Percentiles rank a stretch among this genome's conserved stretches.
Conservation (phyloP, 2,888 invertebrate species). For the Alsophila aescularia region DNA sequence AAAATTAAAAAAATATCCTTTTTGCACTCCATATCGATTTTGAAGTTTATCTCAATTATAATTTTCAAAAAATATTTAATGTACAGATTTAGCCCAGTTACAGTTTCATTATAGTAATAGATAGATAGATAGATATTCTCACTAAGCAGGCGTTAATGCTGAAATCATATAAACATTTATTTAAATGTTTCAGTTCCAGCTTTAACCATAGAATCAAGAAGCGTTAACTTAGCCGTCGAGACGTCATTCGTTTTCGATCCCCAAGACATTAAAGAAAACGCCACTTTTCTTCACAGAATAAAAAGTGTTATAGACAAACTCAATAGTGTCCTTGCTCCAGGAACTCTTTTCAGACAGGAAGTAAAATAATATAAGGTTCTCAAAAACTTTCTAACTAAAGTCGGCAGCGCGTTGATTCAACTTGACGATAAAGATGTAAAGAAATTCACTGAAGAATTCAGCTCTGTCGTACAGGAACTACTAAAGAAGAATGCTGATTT, state of each 20-base stretch:
- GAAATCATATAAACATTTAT: too few relatives aligned
- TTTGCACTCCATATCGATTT: too few relatives aligned
- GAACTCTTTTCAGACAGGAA: conserved; percentile 1
- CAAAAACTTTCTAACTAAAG: conserved; percentile 13
- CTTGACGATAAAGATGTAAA: conserved; percentile 15
- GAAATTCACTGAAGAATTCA: conserved; percentile 5
- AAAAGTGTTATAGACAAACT: conserved; percentile 22
- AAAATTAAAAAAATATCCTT: too few relatives aligned
- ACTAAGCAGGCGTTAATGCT: too few relatives aligned
- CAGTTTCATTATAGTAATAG: too few relatives aligned
- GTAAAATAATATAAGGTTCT: neutral
- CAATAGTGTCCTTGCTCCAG: conserved; percentile 12
- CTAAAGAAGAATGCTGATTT: conserved; percentile 3
- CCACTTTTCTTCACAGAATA: conserved; percentile 15
- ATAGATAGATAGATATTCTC: too few relatives aligned
- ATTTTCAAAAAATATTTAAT: too few relatives aligned
- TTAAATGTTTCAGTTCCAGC: conserved; percentile 2
- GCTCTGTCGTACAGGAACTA: conserved; percentile 3
- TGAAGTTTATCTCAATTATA: too few relatives aligned
- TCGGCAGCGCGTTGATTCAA: conserved; percentile 15
- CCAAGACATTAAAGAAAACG: conserved; percentile 22
- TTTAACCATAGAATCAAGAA: conserved; percentile 7
- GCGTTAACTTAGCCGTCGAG: conserved; percentile 32
- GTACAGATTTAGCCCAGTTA: too few relatives aligned
- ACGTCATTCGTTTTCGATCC: conserved; percentile 32